These are phyloP conservation scores for Fratercula arctica DNA, from an alignment of 2,797 vertebrate genomes.

Conservation along the genomic window DNA sequence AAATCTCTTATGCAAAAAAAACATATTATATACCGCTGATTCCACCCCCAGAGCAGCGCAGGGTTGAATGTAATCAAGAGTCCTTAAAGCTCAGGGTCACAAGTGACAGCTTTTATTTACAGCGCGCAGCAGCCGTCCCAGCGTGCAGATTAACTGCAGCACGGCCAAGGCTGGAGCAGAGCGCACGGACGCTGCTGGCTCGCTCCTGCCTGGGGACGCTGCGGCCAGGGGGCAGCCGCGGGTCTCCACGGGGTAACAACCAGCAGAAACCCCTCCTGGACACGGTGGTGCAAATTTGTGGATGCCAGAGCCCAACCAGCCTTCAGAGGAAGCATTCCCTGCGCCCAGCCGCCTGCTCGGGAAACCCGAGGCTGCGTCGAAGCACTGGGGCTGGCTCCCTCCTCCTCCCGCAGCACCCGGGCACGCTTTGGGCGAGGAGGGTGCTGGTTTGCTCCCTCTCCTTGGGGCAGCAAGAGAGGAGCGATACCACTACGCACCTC, in stretches of 20 bases:
- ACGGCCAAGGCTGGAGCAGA: neutral
- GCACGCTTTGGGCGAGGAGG: accelerated
- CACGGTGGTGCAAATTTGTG: accelerated
- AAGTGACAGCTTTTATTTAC: neutral
- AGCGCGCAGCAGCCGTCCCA: neutral
- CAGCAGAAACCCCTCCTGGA: neutral
- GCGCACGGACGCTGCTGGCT: accelerated
- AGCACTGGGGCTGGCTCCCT: neutral
- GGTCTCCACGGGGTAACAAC: neutral
- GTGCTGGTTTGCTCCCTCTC: neutral
- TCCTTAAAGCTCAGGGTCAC: constrained; percentile 21
- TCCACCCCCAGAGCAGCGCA: neutral
- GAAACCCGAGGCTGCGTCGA: accelerated
- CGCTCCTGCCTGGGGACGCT: neutral
- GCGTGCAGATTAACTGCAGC: neutral
- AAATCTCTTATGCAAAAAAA: neutral
- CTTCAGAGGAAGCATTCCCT: accelerated
- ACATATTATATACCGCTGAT: accelerated
- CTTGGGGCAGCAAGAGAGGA: neutral
- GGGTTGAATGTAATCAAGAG: neutral
- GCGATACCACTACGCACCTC: accelerated
- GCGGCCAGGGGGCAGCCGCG: neutral
- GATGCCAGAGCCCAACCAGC: neutral
- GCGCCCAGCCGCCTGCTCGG: neutral
- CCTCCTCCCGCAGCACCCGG: neutral